Evolutionary conservation across 2,797 vertebrate species (phyloP), one percentile per base, ranked within the genome.

Genomic region (Petrocephalus sullivani): DNA sequence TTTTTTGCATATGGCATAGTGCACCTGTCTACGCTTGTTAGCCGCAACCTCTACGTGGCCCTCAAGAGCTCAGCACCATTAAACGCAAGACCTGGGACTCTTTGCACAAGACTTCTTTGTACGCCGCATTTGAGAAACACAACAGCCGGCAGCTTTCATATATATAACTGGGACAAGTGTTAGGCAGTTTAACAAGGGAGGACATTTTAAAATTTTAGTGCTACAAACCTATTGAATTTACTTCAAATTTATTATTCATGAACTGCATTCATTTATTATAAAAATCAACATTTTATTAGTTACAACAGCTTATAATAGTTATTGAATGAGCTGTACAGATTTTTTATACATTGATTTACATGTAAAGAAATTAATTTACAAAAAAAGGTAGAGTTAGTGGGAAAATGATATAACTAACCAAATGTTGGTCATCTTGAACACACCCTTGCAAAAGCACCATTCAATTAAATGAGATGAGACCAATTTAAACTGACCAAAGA

Each of bases 251-350:
- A 49, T 49, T 67, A 67, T 19, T 46, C 75, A n/a, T 81, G 12
- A 71, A 71, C 64, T 37, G 19, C 75, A 81, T 81, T 81, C 37
- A 86, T 98, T 97, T 98, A 98, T 98, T 98, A 96, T 96, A 98
- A 97, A 97, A 97, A 98, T 96, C 95, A 97, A 96, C 95, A 96
- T 97, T 96, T 96, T 91, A 97, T 97, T 96, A 96, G 96, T 97
- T 97, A 97, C 96, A 97, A 96, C 95, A 97, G 96, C 95, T 97
- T 96, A 96, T 94, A 95, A 95, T 94, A 96, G 96, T 96, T 96
- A 96, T 96, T 95, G 96, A 95, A 96, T 95, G 94, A 92, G 94
- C 93, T 97, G 95, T 96, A 97, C 97, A 97, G 94, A 95, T 91
- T 71, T 41, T 71, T 95, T 96, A 95, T 96, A 93, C 95, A 96